Percentiles rank a stretch among this genome's conserved stretches.
Evolutionary conservation across 1,140 invertebrate species (phyloP).

Genomic region (Harlomillsia oculata): DNA sequence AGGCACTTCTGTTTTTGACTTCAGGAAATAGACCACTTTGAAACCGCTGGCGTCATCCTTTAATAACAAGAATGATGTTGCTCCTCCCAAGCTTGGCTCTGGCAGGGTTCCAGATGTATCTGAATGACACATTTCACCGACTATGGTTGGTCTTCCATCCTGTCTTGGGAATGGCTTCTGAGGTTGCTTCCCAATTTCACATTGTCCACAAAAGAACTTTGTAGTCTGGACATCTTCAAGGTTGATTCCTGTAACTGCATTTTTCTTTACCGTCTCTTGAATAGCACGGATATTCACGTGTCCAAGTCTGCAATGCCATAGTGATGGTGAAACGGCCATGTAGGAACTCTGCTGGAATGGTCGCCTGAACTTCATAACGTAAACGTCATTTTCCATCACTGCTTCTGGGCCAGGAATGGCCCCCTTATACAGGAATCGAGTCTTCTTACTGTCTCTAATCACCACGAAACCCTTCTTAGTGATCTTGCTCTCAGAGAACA

Average conservation of each 20-base stretch:
- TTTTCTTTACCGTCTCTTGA: slow-evolving; percentile 3
- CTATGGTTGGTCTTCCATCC: slow-evolving; percentile 18
- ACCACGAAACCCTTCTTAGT: background rate
- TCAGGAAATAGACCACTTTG: no score
- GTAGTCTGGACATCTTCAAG: background rate
- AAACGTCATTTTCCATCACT: background rate
- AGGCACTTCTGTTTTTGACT: no score
- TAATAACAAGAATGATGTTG: no score
- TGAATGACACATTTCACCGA: slow-evolving; percentile 40
- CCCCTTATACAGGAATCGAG: background rate
- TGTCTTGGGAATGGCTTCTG: slow-evolving; percentile 14
- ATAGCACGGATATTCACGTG: slow-evolving; percentile 14
- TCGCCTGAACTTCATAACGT: slow-evolving; percentile 2
- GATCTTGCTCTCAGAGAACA: slow-evolving; percentile 3
- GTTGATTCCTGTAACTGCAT: slow-evolving; percentile 9
- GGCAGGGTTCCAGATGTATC: slow-evolving; percentile 44
- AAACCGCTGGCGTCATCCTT: no score
- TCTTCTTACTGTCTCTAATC: background rate
- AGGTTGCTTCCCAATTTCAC: slow-evolving; percentile 21
- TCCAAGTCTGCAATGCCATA: slow-evolving; percentile 19
- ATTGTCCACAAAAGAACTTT: slow-evolving; percentile 2
- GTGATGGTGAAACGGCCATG: background rate
- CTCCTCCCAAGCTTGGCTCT: no score
- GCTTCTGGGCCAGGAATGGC: background rate
- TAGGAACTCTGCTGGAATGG: background rate